Evolutionary conservation across 2,888 invertebrate genomes (phyloP).

Genomic region (Neuroscelio doddi): DNA sequence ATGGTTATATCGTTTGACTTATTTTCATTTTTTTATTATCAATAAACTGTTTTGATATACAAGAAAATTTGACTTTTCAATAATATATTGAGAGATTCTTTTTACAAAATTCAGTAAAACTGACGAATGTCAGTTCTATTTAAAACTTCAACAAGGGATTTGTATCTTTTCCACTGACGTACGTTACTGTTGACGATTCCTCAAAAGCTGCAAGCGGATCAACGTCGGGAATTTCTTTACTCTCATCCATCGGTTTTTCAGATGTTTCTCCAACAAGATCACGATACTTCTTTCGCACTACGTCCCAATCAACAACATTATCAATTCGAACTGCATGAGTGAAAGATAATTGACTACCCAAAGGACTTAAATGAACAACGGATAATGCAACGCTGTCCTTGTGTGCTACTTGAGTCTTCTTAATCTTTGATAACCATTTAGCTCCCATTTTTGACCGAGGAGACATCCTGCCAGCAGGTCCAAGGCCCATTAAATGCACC

Average conservation of each 20-base stretch:
- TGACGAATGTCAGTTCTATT: conserved; percentile 3
- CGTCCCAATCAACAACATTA: conserved; percentile 93
- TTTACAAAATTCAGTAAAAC: neutral
- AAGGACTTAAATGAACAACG: conserved; percentile 85
- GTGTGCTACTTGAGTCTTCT: conserved; percentile 87
- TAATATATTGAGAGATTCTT: neutral
- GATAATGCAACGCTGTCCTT: conserved; percentile 85
- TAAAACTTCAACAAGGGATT: conserved; percentile 42
- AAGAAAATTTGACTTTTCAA: neutral
- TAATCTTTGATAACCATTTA: conserved; percentile 91
- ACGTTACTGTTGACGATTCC: conserved; percentile 43
- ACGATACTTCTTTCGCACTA: conserved; percentile 90
- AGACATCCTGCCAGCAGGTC: conserved; percentile 80
- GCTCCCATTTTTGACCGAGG: conserved; percentile 90
- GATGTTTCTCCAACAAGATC: conserved; percentile 79
- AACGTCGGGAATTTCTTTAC: conserved; percentile 50
- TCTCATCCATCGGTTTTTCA: conserved; percentile 67
- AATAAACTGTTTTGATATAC: conserved; percentile 13
- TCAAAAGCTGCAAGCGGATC: conserved; percentile 49
- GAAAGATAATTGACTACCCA: conserved; percentile 88
- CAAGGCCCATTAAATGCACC: conserved; percentile 86
- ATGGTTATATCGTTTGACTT: neutral
- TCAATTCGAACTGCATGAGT: conserved; percentile 84
- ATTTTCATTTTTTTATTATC: conserved; percentile 37
- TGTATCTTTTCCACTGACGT: conserved; percentile 42